Conservation (phyloP, 2,113 vertebrate genomes). For the Motacilla tschutschensis region DNA sequence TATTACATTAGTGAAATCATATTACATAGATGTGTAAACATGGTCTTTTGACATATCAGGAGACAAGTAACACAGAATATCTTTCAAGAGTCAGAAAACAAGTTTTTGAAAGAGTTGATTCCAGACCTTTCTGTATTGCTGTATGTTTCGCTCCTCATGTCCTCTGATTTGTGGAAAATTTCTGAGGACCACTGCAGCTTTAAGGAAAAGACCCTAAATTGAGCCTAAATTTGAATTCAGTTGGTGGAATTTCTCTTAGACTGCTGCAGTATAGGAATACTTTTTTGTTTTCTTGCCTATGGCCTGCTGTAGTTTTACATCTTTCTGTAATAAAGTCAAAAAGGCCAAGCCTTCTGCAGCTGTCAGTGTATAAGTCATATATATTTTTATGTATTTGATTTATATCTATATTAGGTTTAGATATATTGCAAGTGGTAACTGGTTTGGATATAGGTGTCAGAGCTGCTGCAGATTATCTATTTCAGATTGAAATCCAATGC, state of each 20-base stretch:
- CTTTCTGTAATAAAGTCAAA: background rate
- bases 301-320: background rate
- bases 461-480: background rate
- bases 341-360: background rate
- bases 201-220: background rate
- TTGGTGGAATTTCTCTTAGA: background rate
- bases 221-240: background rate
- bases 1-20: background rate
- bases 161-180: background rate
- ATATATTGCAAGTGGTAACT: background rate
- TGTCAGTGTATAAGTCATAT: background rate
- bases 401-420: background rate
- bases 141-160: background rate
- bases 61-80: background rate
- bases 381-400: background rate
- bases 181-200: background rate
- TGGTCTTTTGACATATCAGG: fast-evolving
- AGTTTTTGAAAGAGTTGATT: background rate
- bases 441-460: background rate
- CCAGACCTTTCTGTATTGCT: background rate
- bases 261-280: background rate
- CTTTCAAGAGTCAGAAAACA: background rate
- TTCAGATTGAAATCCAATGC: background rate
- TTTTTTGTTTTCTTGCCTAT: background rate
- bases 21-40: background rate